A percentile compares a stretch with the other conserved stretches of the same genome.
Conservation (phyloP, 2,113 vertebrate species). For the Grammomys surdaster region DNA sequence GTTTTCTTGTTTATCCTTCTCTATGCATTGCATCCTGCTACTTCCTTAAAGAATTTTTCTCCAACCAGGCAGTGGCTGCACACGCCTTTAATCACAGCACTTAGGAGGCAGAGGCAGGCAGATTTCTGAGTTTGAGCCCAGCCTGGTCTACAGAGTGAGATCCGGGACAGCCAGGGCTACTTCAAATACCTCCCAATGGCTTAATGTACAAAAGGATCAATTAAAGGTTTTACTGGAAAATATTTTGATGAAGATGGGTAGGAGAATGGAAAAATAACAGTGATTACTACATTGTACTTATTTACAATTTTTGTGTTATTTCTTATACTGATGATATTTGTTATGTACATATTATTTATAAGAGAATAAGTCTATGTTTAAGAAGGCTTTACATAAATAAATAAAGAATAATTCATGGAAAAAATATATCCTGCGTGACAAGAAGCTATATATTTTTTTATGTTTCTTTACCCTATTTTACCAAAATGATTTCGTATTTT, state of each 20-base stretch:
- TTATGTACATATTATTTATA: neutral
- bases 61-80: neutral
- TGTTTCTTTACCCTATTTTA: neutral
- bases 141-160: too few relatives aligned
- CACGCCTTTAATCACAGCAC: too few relatives aligned
- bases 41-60: slow-evolving; percentile 77
- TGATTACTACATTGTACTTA: neutral
- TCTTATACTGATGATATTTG: neutral
- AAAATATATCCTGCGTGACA: neutral
- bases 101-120: too few relatives aligned
- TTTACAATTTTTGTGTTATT: neutral
- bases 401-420: neutral
- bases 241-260: neutral
- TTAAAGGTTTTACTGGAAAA: neutral
- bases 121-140: too few relatives aligned
- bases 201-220: slow-evolving; percentile 71
- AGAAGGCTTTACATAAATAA: neutral
- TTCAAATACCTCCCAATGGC: slow-evolving; percentile 77
- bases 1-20: slow-evolving; percentile 50
- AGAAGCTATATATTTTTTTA: neutral
- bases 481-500: neutral
- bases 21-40: slow-evolving; percentile 50
- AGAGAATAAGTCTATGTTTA: neutral
- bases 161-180: too few relatives aligned
- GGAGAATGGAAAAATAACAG: slow-evolving; percentile 43